phyloP scores from a whole-genome alignment of 2,888 invertebrate species.

The Ramazzottius varieornatus region DNA sequence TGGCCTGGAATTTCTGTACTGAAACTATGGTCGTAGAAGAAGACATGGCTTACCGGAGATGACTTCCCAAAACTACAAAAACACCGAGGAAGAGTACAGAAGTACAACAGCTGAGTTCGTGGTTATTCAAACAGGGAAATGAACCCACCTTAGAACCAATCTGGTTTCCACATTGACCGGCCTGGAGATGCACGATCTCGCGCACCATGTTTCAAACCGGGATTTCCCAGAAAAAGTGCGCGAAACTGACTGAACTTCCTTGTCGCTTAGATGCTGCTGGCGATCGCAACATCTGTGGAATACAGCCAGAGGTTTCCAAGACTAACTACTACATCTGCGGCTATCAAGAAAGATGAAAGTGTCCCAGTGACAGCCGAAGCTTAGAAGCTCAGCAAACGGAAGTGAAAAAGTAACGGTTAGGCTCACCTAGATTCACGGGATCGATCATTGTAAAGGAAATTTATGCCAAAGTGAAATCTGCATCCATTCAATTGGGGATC shows the following conservation, averaged over 20 bases:
- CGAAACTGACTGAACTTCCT: background rate
- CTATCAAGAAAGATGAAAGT: background rate
- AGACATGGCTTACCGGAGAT: too few relatives aligned
- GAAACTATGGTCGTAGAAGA: too few relatives aligned
- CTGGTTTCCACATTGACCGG: constrained; percentile 84
- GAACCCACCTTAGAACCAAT: constrained; percentile 61
- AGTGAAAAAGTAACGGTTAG: too few relatives aligned
- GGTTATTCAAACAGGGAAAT: too few relatives aligned
- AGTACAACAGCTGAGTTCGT: too few relatives aligned
- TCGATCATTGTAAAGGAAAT: too few relatives aligned
- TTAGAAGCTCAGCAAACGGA: too few relatives aligned
- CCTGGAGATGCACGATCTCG: constrained; percentile 82
- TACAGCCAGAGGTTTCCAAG: background rate
- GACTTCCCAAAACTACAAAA: constrained; percentile 69
- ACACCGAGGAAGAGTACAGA: constrained; percentile 7
- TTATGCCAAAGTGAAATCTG: too few relatives aligned
- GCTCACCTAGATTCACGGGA: too few relatives aligned
- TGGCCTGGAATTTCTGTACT: too few relatives aligned
- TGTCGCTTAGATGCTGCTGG: background rate
- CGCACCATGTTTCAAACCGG: constrained; percentile 31
- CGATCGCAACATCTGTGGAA: background rate
- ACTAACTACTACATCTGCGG: background rate
- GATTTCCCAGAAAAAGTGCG: background rate
- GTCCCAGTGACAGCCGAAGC: background rate
- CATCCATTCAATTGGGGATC: too few relatives aligned